Conservation (phyloP, 1,140 invertebrate genomes). For the Drosophila equinoxialis region DNA sequence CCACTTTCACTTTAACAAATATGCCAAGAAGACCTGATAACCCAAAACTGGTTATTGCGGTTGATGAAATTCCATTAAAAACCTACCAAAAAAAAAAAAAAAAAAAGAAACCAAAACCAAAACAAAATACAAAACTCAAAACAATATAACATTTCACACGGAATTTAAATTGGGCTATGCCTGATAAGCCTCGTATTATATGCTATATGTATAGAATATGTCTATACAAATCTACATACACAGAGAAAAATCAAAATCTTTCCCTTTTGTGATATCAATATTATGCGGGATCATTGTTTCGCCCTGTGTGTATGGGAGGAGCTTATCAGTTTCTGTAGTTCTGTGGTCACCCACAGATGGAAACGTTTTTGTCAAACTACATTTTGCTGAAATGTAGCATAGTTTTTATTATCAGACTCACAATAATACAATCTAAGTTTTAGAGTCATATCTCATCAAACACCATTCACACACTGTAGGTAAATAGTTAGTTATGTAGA, state of each 20-base stretch:
- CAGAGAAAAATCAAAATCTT: slow-evolving; percentile 1
- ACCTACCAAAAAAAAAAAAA: background rate
- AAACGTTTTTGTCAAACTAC: background rate
- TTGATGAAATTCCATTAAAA: slow-evolving; percentile 5
- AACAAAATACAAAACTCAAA: slow-evolving; percentile 12
- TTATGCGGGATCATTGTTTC: slow-evolving; percentile 4
- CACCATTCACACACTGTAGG: too few relatives aligned
- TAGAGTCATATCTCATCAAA: too few relatives aligned
- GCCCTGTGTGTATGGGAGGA: background rate
- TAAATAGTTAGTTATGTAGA: too few relatives aligned
- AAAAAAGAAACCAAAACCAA: background rate
- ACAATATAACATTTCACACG: slow-evolving; percentile 11
- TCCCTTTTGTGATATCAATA: background rate
- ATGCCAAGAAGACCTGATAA: slow-evolving; percentile 24
- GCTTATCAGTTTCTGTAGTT: background rate
- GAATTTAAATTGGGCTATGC: slow-evolving; percentile 12
- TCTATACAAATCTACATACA: background rate
- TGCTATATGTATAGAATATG: background rate
- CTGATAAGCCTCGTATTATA: slow-evolving; percentile 1
- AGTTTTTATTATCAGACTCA: too few relatives aligned
- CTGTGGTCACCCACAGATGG: background rate
- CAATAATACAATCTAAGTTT: too few relatives aligned
- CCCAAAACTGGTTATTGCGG: slow-evolving; percentile 36
- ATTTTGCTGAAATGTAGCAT: too few relatives aligned
- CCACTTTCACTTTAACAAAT: slow-evolving; percentile 35